Evolutionary conservation across 2,113 vertebrate genomes (phyloP), one percentile per base, ranked within the genome.

Genomic region (Pao palembangensis): DNA sequence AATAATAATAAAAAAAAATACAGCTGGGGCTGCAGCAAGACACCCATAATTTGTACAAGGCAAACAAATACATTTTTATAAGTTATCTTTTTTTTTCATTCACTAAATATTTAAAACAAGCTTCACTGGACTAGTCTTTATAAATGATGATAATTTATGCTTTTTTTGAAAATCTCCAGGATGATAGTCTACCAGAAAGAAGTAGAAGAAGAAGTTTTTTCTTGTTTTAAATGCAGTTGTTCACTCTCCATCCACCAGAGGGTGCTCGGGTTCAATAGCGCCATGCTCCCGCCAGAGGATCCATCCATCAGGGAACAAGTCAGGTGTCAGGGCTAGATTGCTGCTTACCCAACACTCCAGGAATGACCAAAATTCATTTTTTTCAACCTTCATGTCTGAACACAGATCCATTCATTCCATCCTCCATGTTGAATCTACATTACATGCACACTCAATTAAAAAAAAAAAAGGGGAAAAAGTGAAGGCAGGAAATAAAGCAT

Each of bases 51-150:
- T 86, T 88, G 77, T 83, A 90, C 91, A 91, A 91, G 88, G 85
- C 88, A 89, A 91, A 92, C 90, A 86, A 90, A 91, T 85, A 91
- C 87, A 83, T 73, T 76, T 88, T 86, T 80, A 81, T 78, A 82
- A 58, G 59, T 82, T 55, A 66, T 75, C 70, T 80, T 78, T 80
- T 46, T 23, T 23, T 23, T 87, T 83, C 87, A 89, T 88, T 88
- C 86, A 88, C 87, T 89, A 90, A 88, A 90, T 89, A 89, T 87
- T 90, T 84, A 89, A 91, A 91, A 91, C 86, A 89, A 90, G 84
- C 76, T 57, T 89, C 87, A 89, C 88, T 81, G 73, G 76, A 90
- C 80, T 79, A 85, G 73, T 88, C 80, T 50, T 84, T 78, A 69
- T 79, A 80, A 78, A 78, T 72, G 72, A 80, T 79, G 67, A 85